Base-by-base conservation (phyloP, 2,113 vertebrate species). In the Ariopsis seemanni region DNA sequence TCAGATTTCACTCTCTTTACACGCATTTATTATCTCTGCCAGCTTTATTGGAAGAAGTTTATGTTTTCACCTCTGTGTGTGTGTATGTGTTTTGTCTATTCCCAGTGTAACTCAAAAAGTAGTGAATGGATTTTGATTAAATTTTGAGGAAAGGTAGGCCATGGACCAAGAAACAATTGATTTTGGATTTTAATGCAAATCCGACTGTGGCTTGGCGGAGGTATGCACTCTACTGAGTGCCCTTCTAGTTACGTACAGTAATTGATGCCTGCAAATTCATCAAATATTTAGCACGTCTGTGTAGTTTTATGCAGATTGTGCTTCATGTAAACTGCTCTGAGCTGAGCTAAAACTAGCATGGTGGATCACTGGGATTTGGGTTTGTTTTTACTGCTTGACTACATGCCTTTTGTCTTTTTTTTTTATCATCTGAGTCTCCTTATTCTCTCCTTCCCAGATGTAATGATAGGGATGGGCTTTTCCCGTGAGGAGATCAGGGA, bases 381-480 rank as follows among this genome's bases (percentile, higher is more conserved):
- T 74, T 58, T 30, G 65, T 57, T 17, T 18, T 27, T 30, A 53
- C 75, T 71, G 22, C n/a, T 72, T 62, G 10, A 30, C 25, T 30
- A 0, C 1, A 22, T 50, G 17, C 34, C 55, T 34, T 63, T 63
- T 77, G 14, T 58, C 20, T 6, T 14, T 30, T 58, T 9, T 25
- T 11, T 0, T 42, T 14, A 7, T n/a, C 5, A 53, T 25, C 9
- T 42, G 79, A 62, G 62, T 83, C 4, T 69, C 9, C 4, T 1
- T 81, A 30, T 20, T 87, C 18, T 62, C 1, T 62, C 5, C 62
- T n/a, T 86, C 18, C 88, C 94, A 99, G 97, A 99, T 94, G 95
- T 98, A 83, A 98, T 99, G 97, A 96, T 98, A 82, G 97, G 96
- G 20, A 98, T 98, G 97, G 97, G 97, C 75, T 99, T 97, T 91